Percentiles rank a stretch among this genome's conserved stretches.
phyloP scores from a whole-genome alignment of 2,113 vertebrate species.

The Toxostoma redivivum region DNA sequence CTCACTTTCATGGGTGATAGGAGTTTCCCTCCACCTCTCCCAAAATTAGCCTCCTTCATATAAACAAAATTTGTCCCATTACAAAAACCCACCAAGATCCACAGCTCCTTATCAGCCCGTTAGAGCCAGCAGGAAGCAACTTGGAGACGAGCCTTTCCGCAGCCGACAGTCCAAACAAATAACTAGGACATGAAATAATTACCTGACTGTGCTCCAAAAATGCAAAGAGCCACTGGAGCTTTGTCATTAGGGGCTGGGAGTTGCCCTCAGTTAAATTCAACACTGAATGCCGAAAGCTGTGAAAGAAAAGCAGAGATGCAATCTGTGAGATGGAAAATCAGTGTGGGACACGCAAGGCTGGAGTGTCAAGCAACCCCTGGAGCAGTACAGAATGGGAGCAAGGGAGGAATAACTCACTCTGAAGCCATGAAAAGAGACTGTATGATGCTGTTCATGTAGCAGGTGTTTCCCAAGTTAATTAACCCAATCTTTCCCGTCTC shows the following conservation, averaged over 20 bases:
- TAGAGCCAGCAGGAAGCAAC: constrained; percentile 42
- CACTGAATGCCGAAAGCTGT: constrained; percentile 80
- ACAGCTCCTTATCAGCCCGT: neutral
- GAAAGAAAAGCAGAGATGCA: neutral
- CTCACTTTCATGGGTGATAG: neutral
- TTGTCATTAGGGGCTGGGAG: constrained; percentile 81
- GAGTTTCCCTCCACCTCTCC: neutral
- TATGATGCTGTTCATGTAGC: constrained; percentile 84
- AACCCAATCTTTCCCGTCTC: constrained; percentile 82
- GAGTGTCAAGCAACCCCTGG: neutral
- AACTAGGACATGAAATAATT: constrained; percentile 54
- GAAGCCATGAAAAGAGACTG: constrained; percentile 85
- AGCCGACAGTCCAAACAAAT: constrained; percentile 55
- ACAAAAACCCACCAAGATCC: constrained; percentile 37
- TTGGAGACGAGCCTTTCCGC: constrained; percentile 56
- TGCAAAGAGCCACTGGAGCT: constrained; percentile 81
- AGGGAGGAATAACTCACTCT: constrained; percentile 69
- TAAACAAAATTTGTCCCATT: neutral
- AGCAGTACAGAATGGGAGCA: neutral
- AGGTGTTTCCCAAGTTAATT: constrained; percentile 83
- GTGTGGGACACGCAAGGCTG: accelerated
- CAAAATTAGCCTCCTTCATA: neutral
- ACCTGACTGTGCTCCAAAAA: constrained; percentile 86
- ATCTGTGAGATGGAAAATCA: neutral
- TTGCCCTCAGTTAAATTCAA: constrained; percentile 76